phyloP scores from a whole-genome alignment of 92 coral and sea anemone species.

The Palythoa caribaeorum region DNA sequence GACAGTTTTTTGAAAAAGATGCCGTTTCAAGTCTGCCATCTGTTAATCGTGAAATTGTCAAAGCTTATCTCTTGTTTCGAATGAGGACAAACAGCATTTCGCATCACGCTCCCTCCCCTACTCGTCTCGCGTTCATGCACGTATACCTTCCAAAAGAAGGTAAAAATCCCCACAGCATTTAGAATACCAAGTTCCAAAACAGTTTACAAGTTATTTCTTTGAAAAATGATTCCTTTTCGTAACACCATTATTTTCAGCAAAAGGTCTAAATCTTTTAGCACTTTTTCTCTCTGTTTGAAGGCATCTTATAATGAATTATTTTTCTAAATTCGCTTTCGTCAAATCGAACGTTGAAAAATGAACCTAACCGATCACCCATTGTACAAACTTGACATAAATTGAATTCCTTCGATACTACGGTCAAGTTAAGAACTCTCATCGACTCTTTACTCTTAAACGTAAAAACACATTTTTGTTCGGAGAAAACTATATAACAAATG shows the following conservation, averaged over 20 bases:
- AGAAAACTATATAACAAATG: background rate
- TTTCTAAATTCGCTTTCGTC: background rate
- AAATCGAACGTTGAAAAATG: background rate
- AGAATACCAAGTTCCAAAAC: background rate
- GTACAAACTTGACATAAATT: slow-evolving; percentile 10
- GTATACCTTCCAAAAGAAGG: background rate
- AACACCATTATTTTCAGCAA: background rate
- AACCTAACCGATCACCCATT: background rate
- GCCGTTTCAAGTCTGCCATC: slow-evolving; percentile 23
- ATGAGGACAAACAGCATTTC: background rate
- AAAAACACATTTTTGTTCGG: background rate
- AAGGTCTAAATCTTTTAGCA: background rate
- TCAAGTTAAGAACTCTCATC: no score
- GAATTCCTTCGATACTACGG: slow-evolving; percentile 9
- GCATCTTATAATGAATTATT: background rate
- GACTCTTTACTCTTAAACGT: no score
- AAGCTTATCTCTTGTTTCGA: slow-evolving; percentile 5
- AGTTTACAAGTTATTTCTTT: background rate
- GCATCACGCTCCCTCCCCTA: background rate
- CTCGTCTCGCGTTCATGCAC: background rate
- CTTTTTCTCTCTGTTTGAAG: background rate
- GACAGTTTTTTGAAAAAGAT: background rate
- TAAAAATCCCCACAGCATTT: background rate
- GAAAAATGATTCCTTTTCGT: background rate
- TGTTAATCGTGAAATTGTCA: slow-evolving; percentile 22